Base-by-base conservation (phyloP, 2,797 vertebrate species). In the Bovichtus variegatus region DNA sequence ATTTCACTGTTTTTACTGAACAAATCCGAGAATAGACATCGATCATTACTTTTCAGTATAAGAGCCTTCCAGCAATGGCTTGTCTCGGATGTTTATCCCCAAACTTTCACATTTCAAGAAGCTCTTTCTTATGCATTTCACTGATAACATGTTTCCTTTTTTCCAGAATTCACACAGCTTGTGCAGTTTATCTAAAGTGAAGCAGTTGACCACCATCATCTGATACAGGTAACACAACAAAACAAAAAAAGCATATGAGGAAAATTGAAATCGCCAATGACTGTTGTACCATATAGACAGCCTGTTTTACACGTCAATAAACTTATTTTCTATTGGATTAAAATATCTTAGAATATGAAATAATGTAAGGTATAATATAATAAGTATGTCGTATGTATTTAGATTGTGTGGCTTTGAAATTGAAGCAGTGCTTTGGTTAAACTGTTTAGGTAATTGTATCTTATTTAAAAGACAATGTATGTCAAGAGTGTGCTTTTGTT, bases 191-290 rank as follows among this genome's bases (percentile, higher is more conserved):
- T 18, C 13, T 41, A 3, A 76, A 43, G 44, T 9, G 46, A 55
- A 44, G 51, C 27, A 29, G 25, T 1, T 10, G 69, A 19, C 9
- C 41, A 4, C 50, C 1, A 1, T 36, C 62, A 11, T 43, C 40
- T 25, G 50, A 77, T 16, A 5, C 66, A 88, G 81, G 81, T 81
- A 87, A 84, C 47, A 65, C 53, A 64, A 15, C 25, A 44, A 58
- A 29, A 2, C 15, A 29, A 2, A 59, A 51, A 29, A 25, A 15
- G 1, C n/a, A 31, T 4, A 9, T 2, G 0, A 19, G 40, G 4
- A 53, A 19, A 9, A 44, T 44, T 44, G 6, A 9, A 19, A 44
- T 7, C 19, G 16, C 7, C 44, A 44, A 19, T 44, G 43, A 3
- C 7, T 9, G 16, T 19, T 29, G 50, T 23, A 13, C 9, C 44